Evolutionary conservation across 30 jellyfish, hydroid and myxozoan species (phyloP), one percentile per base, ranked within the genome.

Genomic region (Nemopilema nomurai): DNA sequence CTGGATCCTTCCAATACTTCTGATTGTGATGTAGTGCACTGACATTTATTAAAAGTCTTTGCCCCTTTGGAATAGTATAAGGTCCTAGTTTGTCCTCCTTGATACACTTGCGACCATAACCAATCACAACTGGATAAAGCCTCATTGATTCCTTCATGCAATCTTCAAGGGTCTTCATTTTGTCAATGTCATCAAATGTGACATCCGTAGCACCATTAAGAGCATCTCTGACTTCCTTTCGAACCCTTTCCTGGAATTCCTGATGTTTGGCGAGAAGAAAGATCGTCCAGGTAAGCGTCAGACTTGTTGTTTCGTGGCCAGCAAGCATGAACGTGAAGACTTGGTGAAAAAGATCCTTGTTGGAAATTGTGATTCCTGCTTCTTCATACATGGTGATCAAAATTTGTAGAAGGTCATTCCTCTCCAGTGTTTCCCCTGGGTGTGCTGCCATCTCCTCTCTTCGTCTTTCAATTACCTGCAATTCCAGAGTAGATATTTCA

Each of bases 241-340:
- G 79, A 8, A 62, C 75, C 51, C 83, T 83, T 28, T 53, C 74
- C 62, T 83, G 91, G 20, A 68, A 71, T 1, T 71, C 73, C 28
- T 57, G 86, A 30, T 83, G 52, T 68, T 83, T 83, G 26, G 92
- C 92, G 3, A 83, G 76, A 1, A 71, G 86, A 31, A 71, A 83
- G 20, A 72, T 18, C 9, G 67, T 21, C 92, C 92, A 83, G 30
- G 92, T 83, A 71, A 83, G 16, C 1, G 81, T 1, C 30, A 83
- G 74, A 81, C 92, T 83, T 19, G 92, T 83, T 29, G 92, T 83
- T 51, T 83, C 92, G 74, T 83, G 92, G 18, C 92, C 92, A 53
- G 92, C 92, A 53, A 83, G 51, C 92, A 83, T 49, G 82, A 83
- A 83, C 1, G 92, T 83, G 74, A 83, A 83, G 18, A 83, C 24